Conservation (phyloP, 1,140 invertebrate genomes). For the Nylanderia fulva region DNA sequence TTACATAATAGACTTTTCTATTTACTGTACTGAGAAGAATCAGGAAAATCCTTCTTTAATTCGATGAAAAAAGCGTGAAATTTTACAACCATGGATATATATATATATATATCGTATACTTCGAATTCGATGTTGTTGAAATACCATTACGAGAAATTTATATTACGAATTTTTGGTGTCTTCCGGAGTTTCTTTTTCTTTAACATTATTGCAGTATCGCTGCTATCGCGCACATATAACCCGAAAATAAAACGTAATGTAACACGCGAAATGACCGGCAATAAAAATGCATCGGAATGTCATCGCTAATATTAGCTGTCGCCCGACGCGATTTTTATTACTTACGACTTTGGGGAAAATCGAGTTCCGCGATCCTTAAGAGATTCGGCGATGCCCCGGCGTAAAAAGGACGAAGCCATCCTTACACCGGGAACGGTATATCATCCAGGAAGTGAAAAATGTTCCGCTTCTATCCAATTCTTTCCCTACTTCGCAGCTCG, state of each 20-base stretch:
- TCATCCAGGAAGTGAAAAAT: constrained; percentile 74
- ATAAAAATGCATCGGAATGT: constrained; percentile 59
- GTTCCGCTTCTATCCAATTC: constrained; percentile 72
- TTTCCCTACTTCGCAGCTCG: constrained; percentile 69
- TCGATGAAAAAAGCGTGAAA: neutral
- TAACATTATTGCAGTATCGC: neutral
- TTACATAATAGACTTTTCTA: neutral
- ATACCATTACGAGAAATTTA: neutral
- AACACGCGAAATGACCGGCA: constrained; percentile 21
- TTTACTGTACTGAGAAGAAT: neutral
- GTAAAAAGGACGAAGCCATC: constrained; percentile 63
- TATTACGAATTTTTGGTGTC: neutral
- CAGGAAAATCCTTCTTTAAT: neutral
- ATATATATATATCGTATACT: neutral
- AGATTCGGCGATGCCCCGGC: constrained; percentile 50
- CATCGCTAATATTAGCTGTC: constrained; percentile 56
- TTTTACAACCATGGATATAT: neutral
- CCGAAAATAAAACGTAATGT: neutral
- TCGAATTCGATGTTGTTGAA: neutral
- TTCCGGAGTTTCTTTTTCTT: neutral
- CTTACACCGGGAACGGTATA: constrained; percentile 67
- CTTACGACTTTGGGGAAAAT: constrained; percentile 36
- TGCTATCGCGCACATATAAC: too few species aligned
- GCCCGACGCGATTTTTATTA: constrained; percentile 49
- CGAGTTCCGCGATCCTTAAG: constrained; percentile 56